Percentiles rank a stretch among this genome's conserved stretches.
These are phyloP conservation scores for Xiphophorus maculatus DNA, from an alignment of 2,113 vertebrate species.

Conservation along the genomic window DNA sequence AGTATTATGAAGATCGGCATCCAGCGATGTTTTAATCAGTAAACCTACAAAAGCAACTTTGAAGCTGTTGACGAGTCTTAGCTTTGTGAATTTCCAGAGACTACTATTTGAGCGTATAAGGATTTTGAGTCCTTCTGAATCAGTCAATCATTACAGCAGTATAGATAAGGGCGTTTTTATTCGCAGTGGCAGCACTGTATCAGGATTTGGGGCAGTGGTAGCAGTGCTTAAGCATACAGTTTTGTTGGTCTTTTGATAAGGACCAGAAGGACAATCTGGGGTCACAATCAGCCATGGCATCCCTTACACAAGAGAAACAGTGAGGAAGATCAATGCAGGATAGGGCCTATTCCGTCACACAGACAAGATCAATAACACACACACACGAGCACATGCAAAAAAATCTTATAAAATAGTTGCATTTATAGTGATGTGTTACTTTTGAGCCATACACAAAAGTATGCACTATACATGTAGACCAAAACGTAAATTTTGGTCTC, in stretches of 20 bases:
- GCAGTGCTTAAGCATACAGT: constrained; percentile 16
- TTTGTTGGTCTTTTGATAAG: constrained; percentile 31
- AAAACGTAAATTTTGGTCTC: neutral
- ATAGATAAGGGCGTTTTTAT: neutral
- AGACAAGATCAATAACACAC: neutral
- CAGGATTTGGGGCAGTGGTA: neutral
- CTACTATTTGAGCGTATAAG: neutral
- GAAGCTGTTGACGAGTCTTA: neutral
- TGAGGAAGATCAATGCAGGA: constrained; percentile 52
- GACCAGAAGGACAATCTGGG: constrained; percentile 24
- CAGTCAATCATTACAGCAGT: neutral
- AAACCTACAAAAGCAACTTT: constrained; percentile 18
- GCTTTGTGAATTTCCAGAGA: neutral
- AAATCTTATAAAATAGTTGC: no score
- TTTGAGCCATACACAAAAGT: no score
- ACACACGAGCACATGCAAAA: neutral
- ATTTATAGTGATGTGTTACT: no score
- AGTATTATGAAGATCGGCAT: constrained; percentile 14
- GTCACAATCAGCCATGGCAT: constrained; percentile 38
- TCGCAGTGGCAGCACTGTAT: neutral
- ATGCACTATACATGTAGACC: no score
- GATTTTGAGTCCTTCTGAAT: neutral
- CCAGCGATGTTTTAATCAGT: constrained; percentile 1
- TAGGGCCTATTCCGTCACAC: constrained; percentile 19
- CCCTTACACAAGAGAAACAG: constrained; percentile 43